Percentiles rank a stretch among this genome's conserved stretches.
Conservation (phyloP, 2,797 vertebrate species). For the Caiman crocodilus region DNA sequence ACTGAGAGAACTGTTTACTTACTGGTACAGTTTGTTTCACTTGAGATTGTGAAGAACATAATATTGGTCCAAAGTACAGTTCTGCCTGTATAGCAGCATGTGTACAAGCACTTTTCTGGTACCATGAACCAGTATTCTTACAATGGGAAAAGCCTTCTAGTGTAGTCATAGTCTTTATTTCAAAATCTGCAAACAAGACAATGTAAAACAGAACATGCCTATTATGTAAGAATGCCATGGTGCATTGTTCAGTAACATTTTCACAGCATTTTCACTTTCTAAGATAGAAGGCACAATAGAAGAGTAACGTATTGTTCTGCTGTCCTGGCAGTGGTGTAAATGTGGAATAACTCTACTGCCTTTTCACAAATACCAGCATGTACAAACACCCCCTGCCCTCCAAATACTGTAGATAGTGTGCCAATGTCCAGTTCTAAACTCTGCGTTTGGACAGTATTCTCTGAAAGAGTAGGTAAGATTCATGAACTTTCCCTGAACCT, state of each 20-base stretch:
- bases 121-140: too few species aligned
- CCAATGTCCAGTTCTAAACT: constrained; percentile 32
- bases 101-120: too few species aligned
- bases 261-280: neutral
- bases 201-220: neutral
- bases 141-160: too few species aligned
- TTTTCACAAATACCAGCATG: neutral
- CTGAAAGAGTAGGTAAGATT: neutral
- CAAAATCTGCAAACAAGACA: neutral
- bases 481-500: constrained; percentile 25
- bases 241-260: neutral
- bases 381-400: neutral
- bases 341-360: neutral
- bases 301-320: neutral
- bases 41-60: too few species aligned
- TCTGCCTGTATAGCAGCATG: too few species aligned
- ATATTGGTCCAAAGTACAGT: too few species aligned
- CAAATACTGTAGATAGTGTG: neutral
- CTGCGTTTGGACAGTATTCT: neutral
- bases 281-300: neutral
- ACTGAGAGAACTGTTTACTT: too few species aligned
- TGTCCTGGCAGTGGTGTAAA: neutral
- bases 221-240: neutral
- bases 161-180: neutral
- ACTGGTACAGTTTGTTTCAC: too few species aligned